A percentile compares a stretch with the other conserved stretches of the same genome.
phyloP scores from a whole-genome alignment of 2,888 invertebrate species.

The Drymonia ruficornis region DNA sequence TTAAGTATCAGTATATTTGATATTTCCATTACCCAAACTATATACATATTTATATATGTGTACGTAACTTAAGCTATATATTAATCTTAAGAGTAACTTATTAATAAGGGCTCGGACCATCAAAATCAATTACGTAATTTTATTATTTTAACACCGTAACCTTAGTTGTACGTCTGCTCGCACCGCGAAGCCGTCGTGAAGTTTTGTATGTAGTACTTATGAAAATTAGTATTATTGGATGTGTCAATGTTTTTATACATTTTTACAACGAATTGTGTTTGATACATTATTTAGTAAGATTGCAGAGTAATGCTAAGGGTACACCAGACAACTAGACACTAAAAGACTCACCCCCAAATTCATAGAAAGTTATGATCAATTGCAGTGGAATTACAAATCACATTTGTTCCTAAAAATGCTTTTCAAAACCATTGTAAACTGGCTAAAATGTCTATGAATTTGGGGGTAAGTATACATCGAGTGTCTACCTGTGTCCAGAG shows the following conservation, averaged over 20 bases:
- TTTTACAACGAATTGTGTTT: constrained; percentile 67
- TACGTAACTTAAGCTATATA: constrained; percentile 41
- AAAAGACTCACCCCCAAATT: too few relatives aligned
- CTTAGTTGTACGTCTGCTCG: constrained; percentile 9
- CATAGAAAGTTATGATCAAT: too few relatives aligned
- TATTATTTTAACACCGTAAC: constrained; percentile 32
- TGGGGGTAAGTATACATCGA: too few relatives aligned
- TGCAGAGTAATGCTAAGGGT: too few relatives aligned
- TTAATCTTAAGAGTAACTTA: constrained; percentile 44
- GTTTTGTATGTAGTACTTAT: constrained; percentile 56
- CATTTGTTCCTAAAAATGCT: too few relatives aligned
- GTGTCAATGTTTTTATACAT: constrained; percentile 77
- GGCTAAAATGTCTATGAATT: too few relatives aligned
- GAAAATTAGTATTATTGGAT: constrained; percentile 60
- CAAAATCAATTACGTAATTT: constrained; percentile 34
- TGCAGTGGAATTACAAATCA: too few relatives aligned
- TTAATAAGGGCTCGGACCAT: constrained; percentile 29
- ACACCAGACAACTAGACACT: too few relatives aligned
- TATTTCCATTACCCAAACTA: constrained; percentile 14
- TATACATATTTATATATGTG: constrained; percentile 25
- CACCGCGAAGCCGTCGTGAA: constrained; percentile 6
- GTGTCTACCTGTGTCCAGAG: too few relatives aligned
- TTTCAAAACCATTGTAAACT: too few relatives aligned
- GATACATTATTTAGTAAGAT: constrained; percentile 12
- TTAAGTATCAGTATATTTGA: constrained; percentile 12